These are phyloP conservation scores for Rhynchonycteris naso DNA, from an alignment of 2,797 vertebrate genomes.

Conservation along the genomic window DNA sequence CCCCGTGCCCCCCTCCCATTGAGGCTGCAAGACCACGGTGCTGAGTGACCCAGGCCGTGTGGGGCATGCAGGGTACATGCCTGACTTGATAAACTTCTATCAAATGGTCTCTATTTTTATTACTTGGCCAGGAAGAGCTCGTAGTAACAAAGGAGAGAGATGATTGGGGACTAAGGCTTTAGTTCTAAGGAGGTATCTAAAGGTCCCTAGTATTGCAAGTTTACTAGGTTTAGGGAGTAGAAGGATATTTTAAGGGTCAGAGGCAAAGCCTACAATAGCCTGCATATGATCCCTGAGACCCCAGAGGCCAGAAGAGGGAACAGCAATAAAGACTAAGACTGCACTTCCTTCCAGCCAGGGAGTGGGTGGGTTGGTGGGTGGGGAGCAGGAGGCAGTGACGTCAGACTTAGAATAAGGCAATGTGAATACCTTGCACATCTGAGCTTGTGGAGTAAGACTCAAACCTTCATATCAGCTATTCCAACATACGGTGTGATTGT, in stretches of 20 bases:
- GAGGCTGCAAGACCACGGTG: rapidly evolving
- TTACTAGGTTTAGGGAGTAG: background rate
- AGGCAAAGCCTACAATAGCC: background rate
- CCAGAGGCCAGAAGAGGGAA: background rate
- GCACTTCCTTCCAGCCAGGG: background rate
- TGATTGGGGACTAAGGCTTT: background rate
- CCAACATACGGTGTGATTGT: conserved; percentile 24
- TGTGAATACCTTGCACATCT: conserved; percentile 42
- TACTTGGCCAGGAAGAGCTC: background rate
- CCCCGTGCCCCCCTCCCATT: background rate
- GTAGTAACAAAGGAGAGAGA: background rate
- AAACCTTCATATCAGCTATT: background rate
- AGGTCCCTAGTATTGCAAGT: background rate
- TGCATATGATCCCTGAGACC: background rate
- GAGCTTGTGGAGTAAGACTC: conserved; percentile 29
- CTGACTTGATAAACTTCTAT: background rate
- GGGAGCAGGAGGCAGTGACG: background rate
- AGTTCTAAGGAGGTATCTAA: background rate
- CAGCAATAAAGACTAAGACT: background rate
- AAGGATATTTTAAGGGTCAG: background rate
- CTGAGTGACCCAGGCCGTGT: background rate
- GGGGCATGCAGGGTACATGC: background rate
- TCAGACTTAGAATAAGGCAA: background rate
- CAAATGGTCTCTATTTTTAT: background rate
- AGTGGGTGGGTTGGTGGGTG: background rate